Evolutionary conservation across 1,140 invertebrate species (phyloP), one percentile per base, ranked within the genome.

Genomic region (Parasteatoda tepidariorum): DNA sequence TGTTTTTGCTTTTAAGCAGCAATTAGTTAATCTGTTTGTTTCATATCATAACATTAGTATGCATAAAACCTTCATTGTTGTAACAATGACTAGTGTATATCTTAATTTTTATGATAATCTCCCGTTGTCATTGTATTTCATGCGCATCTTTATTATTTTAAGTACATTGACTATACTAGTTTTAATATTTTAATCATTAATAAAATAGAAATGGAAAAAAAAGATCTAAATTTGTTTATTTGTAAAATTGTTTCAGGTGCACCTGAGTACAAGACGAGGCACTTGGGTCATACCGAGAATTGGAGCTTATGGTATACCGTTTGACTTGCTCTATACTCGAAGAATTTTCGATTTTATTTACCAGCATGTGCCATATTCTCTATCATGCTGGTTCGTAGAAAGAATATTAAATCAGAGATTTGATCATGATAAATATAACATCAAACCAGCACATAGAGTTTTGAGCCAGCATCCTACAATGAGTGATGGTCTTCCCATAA

Each of bases 401-500:
- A 24, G 24, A 5, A 68, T 82, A 0, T 9, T 84, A 5, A 87
- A 87, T 64, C 15, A 48, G 9, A 85, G 88, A 26, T 90, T 92
- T 86, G 89, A 91, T 86, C 91, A 92, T 83, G 87, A 88, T 61
- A 41, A 87, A 6, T 92, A 90, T 84, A 86, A 88, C 13, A 79
- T 92, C 30, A 88, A 90, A 76, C 91, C 91, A 31, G 78, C 87
- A 26, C 90, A 92, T 76, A 57, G 87, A 33, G 66, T 89, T n/a
- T 87, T 88, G 34, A 85, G 86, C 13, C 90, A 91, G 55, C 91
- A 92, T 86, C 89, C 90, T 2, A 91, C 90, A 24, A 90, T 92
- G 13, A 92, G 91, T 85, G 91, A 92, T 84, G 89, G 90, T 22
- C 85, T 92, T 5, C 89, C 91, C 1, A 89, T 91, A 83, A 87